phyloP scores from a whole-genome alignment of 2,888 invertebrate species.

The Celastrina argiolus region DNA sequence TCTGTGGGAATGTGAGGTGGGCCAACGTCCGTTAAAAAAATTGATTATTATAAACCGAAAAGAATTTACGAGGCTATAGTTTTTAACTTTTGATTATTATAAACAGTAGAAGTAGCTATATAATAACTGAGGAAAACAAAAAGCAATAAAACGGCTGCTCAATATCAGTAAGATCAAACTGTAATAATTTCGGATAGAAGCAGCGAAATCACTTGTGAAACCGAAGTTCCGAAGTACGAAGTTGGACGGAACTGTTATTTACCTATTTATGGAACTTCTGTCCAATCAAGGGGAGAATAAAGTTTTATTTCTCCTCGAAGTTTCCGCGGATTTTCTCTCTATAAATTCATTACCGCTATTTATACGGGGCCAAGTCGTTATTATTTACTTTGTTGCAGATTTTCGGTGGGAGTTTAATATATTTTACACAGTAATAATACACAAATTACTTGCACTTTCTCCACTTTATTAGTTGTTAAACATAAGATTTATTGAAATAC shows the following conservation, averaged over 20 bases:
- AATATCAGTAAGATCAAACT: slow-evolving; percentile 21
- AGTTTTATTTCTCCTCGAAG: slow-evolving; percentile 20
- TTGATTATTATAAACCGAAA: too few species aligned
- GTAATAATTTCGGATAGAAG: slow-evolving; percentile 21
- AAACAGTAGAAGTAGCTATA: too few species aligned
- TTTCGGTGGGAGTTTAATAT: not conserved
- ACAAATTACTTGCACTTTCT: too few species aligned
- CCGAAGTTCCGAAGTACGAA: slow-evolving; percentile 16
- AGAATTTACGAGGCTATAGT: too few species aligned
- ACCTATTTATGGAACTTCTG: slow-evolving; percentile 25
- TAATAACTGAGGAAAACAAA: not conserved
- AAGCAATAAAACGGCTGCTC: not conserved
- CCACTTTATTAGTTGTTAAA: too few species aligned
- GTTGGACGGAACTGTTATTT: slow-evolving; percentile 25
- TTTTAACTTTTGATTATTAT: too few species aligned
- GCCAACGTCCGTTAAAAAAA: too few species aligned
- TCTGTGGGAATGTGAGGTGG: too few species aligned
- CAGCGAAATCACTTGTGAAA: slow-evolving; percentile 19
- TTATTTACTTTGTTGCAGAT: not conserved
- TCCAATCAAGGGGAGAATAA: slow-evolving; percentile 24
- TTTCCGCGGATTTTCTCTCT: not conserved
- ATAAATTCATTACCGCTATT: slow-evolving; percentile 15
- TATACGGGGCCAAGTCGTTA: not conserved
- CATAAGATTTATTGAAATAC: too few species aligned
- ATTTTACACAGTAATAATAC: not conserved